Percentiles rank a stretch among this genome's conserved stretches.
Conservation (phyloP, 2,797 vertebrate genomes). For the Emys orbicularis region DNA sequence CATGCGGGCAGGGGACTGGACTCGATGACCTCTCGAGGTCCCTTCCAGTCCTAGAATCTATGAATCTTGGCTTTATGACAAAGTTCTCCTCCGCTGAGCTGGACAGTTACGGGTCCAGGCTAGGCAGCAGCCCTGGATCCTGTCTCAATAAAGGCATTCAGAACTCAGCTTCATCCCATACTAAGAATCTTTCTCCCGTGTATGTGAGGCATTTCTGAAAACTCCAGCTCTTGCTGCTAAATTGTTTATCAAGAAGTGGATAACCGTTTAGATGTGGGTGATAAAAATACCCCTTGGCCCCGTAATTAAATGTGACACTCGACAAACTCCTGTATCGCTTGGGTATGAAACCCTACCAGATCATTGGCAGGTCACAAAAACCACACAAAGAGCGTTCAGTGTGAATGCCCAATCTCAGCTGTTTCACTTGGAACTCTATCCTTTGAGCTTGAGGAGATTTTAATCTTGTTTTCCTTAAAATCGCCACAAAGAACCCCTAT, state of each 20-base stretch:
- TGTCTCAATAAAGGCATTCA: background rate
- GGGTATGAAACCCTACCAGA: slow-evolving; percentile 35
- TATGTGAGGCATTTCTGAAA: background rate
- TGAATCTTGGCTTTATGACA: background rate
- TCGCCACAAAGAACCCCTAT: background rate
- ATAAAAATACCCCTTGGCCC: background rate
- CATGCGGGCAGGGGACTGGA: too few species aligned
- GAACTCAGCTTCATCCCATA: background rate
- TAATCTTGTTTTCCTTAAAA: slow-evolving; percentile 56
- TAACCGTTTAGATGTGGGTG: background rate
- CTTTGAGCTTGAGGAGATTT: slow-evolving; percentile 17
- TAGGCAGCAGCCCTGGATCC: background rate
- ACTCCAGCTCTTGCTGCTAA: background rate
- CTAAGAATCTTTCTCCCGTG: background rate
- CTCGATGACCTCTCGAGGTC: too few species aligned
- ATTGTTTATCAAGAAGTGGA: background rate
- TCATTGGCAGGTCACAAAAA: background rate
- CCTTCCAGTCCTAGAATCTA: too few species aligned
- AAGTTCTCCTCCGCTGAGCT: background rate
- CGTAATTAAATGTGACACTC: slow-evolving; percentile 17
- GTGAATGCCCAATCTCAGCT: background rate
- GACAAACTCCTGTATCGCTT: background rate
- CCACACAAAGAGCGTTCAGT: slow-evolving; percentile 7
- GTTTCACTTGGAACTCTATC: slow-evolving; percentile 40
- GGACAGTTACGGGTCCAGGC: too few species aligned